phyloP scores from a whole-genome alignment of 2,113 vertebrate species.

The Oplegnathus fasciatus region DNA sequence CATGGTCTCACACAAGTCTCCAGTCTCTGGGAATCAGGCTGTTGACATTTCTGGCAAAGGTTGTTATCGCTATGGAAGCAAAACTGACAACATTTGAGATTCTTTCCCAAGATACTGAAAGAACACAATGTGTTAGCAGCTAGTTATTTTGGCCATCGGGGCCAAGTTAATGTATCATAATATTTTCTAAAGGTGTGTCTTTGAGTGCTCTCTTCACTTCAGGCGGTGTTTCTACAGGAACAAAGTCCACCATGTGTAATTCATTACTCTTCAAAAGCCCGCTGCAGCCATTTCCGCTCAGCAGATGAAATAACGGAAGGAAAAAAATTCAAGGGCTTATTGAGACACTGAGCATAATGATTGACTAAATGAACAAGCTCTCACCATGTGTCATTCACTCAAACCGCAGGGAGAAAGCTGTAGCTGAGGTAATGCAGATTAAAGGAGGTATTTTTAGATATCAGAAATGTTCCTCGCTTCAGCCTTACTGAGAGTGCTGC shows the following conservation, averaged over 20 bases:
- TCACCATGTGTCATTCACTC: slow-evolving; percentile 23
- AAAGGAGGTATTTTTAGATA: slow-evolving; percentile 62
- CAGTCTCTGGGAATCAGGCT: slow-evolving; percentile 35
- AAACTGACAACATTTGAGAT: slow-evolving; percentile 59
- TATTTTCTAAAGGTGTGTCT: slow-evolving; percentile 83
- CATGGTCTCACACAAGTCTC: slow-evolving; percentile 5
- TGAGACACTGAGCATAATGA: slow-evolving; percentile 1
- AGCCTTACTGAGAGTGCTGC: neutral
- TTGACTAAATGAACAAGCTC: slow-evolving; percentile 36
- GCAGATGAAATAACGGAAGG: slow-evolving; percentile 34
- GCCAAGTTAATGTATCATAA: slow-evolving; percentile 71
- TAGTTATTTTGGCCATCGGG: slow-evolving; percentile 62
- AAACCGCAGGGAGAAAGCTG: slow-evolving; percentile 45
- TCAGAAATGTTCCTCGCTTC: slow-evolving; percentile 29
- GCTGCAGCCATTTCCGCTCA: slow-evolving; percentile 19
- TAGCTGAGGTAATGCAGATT: slow-evolving; percentile 49
- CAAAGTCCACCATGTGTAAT: slow-evolving; percentile 71
- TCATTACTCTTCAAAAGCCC: slow-evolving; percentile 59
- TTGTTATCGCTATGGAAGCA: slow-evolving; percentile 61
- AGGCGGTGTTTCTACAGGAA: slow-evolving; percentile 60
- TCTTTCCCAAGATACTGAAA: slow-evolving; percentile 48
- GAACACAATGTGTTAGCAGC: slow-evolving; percentile 41
- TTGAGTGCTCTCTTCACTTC: slow-evolving; percentile 51
- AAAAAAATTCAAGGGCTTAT: neutral
- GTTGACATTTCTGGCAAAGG: slow-evolving; percentile 46